Evolutionary conservation across 1,140 invertebrate genomes (phyloP).

Genomic region (Drosophila grimshawi): DNA sequence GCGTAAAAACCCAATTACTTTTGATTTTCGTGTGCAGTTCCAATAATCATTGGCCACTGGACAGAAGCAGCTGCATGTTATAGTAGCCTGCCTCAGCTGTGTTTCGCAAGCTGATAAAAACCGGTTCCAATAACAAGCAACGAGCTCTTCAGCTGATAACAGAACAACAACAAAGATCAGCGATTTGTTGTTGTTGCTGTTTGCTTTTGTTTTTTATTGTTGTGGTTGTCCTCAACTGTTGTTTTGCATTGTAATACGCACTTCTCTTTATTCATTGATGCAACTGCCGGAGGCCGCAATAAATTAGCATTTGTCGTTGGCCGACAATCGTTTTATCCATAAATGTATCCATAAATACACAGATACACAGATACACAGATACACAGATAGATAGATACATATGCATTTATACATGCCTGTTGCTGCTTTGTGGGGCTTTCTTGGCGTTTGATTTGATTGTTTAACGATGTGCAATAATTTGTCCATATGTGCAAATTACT

Average conservation of each 20-base stretch:
- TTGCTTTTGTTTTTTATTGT: too few relatives aligned
- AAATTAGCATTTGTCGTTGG: constrained; percentile 45
- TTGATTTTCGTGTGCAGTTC: constrained; percentile 35
- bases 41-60: constrained; percentile 5
- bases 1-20: constrained; percentile 44
- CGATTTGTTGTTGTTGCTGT: constrained; percentile 30
- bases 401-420: constrained; percentile 1
- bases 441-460: constrained; percentile 12
- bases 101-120: constrained; percentile 79
- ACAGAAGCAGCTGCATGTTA: constrained; percentile 21
- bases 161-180: constrained; percentile 23
- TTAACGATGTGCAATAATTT: constrained; percentile 21
- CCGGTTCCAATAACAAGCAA: constrained; percentile 47
- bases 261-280: constrained; percentile 38
- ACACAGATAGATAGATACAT: background rate
- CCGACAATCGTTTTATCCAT: constrained; percentile 13
- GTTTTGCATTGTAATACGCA: constrained; percentile 24
- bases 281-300: constrained; percentile 32
- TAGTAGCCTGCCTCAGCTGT: background rate
- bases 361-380: too few relatives aligned
- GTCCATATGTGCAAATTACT: constrained; percentile 35
- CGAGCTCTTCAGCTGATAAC: constrained; percentile 52
- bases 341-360: background rate
- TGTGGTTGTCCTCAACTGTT: constrained; percentile 25
- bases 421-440: background rate